Conservation (phyloP, 2,113 vertebrate genomes). For the Protobothrops flavoviridis region DNA sequence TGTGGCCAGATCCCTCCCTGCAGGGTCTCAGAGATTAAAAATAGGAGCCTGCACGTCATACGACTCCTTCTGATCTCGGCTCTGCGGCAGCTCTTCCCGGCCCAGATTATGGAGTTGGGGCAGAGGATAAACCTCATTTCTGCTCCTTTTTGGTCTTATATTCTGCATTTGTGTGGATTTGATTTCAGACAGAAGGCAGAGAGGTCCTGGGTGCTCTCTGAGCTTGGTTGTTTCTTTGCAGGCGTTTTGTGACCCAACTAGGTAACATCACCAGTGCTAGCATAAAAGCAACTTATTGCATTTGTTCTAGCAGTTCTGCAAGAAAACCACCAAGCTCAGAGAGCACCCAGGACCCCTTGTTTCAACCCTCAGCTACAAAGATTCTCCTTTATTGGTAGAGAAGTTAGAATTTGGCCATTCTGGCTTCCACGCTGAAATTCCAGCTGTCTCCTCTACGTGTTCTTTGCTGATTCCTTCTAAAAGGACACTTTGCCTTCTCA, state of each 20-base stretch:
- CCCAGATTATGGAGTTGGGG: neutral
- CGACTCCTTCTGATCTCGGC: neutral
- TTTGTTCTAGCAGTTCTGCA: neutral
- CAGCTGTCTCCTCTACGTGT: neutral
- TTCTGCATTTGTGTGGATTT: neutral
- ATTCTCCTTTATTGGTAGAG: neutral
- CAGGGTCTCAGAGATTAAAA: neutral
- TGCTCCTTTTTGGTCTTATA: neutral
- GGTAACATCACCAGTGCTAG: no score
- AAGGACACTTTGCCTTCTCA: neutral
- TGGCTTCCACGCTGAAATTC: neutral
- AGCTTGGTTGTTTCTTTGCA: no score
- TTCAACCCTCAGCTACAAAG: no score
- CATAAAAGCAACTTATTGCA: no score
- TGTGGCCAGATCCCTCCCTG: neutral
- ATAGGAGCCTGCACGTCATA: neutral
- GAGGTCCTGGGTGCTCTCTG: no score
- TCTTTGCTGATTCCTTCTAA: neutral
- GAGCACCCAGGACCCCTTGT: no score
- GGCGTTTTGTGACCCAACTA: no score
- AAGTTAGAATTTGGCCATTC: neutral
- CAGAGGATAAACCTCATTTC: neutral
- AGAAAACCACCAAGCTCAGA: no score
- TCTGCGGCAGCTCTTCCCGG: neutral
- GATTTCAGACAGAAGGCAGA: neutral